Conservation (phyloP, 2,888 invertebrate genomes). For the Trichogramma dendrolimi region DNA sequence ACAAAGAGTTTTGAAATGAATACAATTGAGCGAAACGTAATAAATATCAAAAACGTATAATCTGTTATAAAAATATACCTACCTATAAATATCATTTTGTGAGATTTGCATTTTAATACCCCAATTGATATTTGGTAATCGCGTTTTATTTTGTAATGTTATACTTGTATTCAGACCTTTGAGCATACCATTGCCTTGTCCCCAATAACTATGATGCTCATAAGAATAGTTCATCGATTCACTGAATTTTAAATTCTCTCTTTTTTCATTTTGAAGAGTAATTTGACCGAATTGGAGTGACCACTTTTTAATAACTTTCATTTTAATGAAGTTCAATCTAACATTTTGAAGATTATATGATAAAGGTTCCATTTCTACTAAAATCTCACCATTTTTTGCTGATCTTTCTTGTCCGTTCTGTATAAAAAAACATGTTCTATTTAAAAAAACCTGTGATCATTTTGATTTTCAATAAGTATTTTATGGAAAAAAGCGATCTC, state of each 20-base stretch:
- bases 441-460: too few relatives aligned
- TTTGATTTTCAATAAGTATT: too few relatives aligned
- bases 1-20: too few relatives aligned
- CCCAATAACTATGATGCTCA: constrained; percentile 72
- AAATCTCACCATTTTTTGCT: constrained; percentile 61
- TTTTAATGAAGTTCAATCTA: constrained; percentile 58
- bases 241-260: constrained; percentile 62
- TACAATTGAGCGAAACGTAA: too few relatives aligned
- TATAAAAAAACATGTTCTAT: too few relatives aligned
- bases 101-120: constrained; percentile 53
- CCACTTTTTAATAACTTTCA: constrained; percentile 52
- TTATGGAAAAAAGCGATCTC: too few relatives aligned
- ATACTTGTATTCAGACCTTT: constrained; percentile 68
- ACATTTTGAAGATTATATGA: constrained; percentile 70
- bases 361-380: constrained; percentile 76
- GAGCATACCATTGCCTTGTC: constrained; percentile 69
- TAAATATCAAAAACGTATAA: too few relatives aligned
- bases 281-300: constrained; percentile 47
- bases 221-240: constrained; percentile 71
- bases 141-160: constrained; percentile 59
- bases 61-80: too few relatives aligned
- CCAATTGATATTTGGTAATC: constrained; percentile 66
- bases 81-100: too few relatives aligned
- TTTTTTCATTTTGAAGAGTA: constrained; percentile 55
- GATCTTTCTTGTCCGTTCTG: constrained; percentile 40